Percentiles rank a stretch among this genome's conserved stretches.
phyloP scores from a whole-genome alignment of 2,888 invertebrate genomes.

The Troides aeacus region DNA sequence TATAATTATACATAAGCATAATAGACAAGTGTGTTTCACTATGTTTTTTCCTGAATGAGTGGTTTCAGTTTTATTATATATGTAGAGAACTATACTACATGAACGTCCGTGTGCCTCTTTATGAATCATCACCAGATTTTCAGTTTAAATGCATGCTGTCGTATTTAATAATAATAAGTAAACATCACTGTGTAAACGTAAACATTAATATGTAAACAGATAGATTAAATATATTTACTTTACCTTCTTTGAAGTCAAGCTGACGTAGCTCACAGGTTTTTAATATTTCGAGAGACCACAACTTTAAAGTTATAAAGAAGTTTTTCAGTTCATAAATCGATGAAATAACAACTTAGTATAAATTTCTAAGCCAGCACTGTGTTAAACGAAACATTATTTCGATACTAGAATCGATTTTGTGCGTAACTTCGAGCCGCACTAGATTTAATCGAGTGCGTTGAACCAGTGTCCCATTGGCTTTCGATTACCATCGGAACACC shows the following conservation, averaged over 20 bases:
- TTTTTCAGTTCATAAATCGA: neutral
- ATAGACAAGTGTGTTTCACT: too few species aligned
- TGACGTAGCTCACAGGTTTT: neutral
- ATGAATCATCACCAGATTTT: too few species aligned
- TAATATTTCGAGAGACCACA: neutral
- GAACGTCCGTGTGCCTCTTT: too few species aligned
- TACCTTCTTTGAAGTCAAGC: neutral
- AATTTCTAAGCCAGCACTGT: neutral
- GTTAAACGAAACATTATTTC: slow-evolving; percentile 11
- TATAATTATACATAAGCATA: too few species aligned
- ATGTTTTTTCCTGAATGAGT: too few species aligned
- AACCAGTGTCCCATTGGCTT: slow-evolving; percentile 45
- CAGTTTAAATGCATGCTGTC: too few species aligned
- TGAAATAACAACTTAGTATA: neutral
- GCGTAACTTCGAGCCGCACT: slow-evolving; percentile 45
- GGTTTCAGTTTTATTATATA: too few species aligned
- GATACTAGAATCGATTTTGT: slow-evolving; percentile 35
- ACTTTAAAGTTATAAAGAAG: neutral
- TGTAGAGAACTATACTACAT: too few species aligned
- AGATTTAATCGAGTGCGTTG: slow-evolving; percentile 52
- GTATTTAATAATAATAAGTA: too few species aligned
- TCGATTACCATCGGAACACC: slow-evolving; percentile 41
- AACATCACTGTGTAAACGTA: too few species aligned
- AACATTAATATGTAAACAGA: too few species aligned
- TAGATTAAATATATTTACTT: neutral